phyloP scores from a whole-genome alignment of 2,113 vertebrate genomes.

The Rhadina sibilatrix region DNA sequence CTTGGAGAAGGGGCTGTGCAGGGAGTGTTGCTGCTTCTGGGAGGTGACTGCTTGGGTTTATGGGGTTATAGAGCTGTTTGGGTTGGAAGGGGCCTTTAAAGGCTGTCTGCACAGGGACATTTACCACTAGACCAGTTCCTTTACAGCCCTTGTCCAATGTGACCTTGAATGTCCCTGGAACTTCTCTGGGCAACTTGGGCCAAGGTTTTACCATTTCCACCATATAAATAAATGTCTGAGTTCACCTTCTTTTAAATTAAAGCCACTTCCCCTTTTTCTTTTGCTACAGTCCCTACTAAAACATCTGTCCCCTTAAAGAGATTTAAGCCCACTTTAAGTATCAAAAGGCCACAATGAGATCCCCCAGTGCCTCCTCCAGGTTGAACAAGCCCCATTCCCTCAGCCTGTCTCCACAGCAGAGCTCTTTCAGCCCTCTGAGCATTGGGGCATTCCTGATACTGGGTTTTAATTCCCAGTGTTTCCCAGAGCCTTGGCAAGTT shows the following conservation, averaged over 20 bases:
- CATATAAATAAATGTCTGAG: neutral
- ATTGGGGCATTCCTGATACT: neutral
- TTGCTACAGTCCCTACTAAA: neutral
- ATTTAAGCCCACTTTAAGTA: neutral
- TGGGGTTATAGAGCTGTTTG: neutral
- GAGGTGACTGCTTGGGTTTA: neutral
- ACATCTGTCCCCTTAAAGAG: neutral
- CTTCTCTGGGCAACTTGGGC: neutral
- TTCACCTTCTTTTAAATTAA: neutral
- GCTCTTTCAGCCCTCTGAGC: neutral
- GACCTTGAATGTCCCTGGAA: neutral
- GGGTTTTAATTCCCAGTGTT: neutral
- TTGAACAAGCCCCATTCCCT: neutral
- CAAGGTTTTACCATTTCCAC: neutral
- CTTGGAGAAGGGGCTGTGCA: neutral
- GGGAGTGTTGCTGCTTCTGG: neutral
- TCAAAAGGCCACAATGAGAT: accelerated
- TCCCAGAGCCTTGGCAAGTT: neutral
- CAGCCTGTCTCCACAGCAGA: neutral
- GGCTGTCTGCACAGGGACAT: neutral
- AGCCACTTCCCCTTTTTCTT: neutral
- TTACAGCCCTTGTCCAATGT: neutral
- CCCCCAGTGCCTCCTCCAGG: neutral
- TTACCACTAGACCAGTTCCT: neutral
- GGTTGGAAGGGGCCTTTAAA: neutral